These are phyloP conservation scores for Plusia festucae DNA, from an alignment of 2,888 invertebrate genomes.

Conservation along the genomic window DNA sequence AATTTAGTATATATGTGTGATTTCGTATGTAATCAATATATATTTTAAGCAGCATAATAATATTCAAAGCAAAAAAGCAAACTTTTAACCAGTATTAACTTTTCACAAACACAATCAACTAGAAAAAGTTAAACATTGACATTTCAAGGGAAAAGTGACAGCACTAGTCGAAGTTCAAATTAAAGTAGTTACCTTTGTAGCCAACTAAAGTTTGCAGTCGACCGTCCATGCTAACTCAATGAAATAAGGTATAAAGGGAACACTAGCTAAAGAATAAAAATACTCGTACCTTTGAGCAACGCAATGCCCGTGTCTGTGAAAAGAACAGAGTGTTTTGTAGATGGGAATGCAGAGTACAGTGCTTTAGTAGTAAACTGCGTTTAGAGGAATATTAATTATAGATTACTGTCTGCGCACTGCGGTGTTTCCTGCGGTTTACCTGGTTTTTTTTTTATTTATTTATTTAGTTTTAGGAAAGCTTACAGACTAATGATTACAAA, in stretches of 20 bases:
- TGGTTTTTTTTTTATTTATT: no score
- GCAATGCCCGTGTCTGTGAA: constrained; percentile 21
- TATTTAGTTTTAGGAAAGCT: no score
- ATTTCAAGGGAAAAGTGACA: constrained; percentile 39
- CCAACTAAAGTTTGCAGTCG: constrained; percentile 39
- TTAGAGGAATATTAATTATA: constrained; percentile 2
- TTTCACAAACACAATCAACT: constrained; percentile 51
- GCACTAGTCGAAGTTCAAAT: constrained; percentile 51
- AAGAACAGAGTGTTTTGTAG: constrained; percentile 28
- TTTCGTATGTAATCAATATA: no score
- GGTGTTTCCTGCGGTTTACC: no score
- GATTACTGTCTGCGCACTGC: no score
- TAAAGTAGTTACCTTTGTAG: constrained; percentile 60
- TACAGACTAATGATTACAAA: no score
- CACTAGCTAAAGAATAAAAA: constrained; percentile 38
- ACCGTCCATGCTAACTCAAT: constrained; percentile 42
- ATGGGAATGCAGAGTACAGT: neutral
- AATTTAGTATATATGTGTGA: no score
- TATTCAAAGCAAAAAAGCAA: neutral
- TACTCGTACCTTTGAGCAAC: constrained; percentile 37
- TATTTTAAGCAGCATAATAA: neutral
- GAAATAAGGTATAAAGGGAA: constrained; percentile 44
- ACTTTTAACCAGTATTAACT: constrained; percentile 35
- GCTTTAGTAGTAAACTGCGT: constrained; percentile 10
- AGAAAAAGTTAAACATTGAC: constrained; percentile 51